Evolutionary conservation across 2,888 invertebrate species (phyloP).

Genomic region (Tyria jacobaeae): DNA sequence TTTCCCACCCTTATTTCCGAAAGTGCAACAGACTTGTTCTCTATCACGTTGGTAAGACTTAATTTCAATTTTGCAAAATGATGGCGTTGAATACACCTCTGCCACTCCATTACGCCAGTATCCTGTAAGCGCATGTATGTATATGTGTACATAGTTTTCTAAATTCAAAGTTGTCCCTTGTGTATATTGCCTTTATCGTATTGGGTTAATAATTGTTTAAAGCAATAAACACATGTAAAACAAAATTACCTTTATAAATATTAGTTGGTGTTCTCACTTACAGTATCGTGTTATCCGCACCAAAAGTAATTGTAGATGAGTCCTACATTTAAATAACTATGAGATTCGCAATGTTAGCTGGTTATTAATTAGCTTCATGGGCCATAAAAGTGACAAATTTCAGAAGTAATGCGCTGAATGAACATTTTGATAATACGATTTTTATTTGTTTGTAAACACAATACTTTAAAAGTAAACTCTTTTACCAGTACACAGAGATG

Average conservation of each 20-base stretch:
- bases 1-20: no score
- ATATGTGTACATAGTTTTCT: no score
- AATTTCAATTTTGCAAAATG: no score
- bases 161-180: neutral
- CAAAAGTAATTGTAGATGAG: constrained; percentile 41
- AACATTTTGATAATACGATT: constrained; percentile 37
- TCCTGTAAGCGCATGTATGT: no score
- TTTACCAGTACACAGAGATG: accelerated
- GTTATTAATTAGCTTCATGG: constrained; percentile 50
- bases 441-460: constrained; percentile 2
- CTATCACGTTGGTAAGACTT: no score
- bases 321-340: constrained; percentile 32
- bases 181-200: no score
- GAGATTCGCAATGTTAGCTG: constrained; percentile 37
- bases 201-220: neutral
- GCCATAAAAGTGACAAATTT: constrained; percentile 53
- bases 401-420: constrained; percentile 46
- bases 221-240: constrained; percentile 30
- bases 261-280: constrained; percentile 28
- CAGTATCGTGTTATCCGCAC: constrained; percentile 35
- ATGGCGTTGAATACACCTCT: no score
- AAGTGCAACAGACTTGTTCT: no score
- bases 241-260: constrained; percentile 33
- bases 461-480: constrained; percentile 13
- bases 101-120: no score